These are phyloP conservation scores for Eustalomyia histrio DNA, from an alignment of 2,888 invertebrate species.

Conservation along the genomic window DNA sequence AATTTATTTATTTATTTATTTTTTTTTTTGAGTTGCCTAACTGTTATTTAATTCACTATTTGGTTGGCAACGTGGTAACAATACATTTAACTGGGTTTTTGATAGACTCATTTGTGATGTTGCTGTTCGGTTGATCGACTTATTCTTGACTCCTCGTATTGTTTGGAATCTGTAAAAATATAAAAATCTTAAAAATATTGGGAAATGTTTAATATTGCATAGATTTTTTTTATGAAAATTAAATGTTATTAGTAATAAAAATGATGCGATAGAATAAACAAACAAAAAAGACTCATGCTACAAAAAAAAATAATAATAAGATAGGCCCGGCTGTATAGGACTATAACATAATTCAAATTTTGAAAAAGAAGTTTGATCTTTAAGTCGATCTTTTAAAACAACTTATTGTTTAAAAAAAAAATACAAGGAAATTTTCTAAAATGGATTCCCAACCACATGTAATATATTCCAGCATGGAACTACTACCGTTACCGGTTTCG, in stretches of 20 bases:
- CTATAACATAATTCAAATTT: no score
- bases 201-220: not conserved
- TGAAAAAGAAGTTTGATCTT: no score
- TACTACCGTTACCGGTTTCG: no score
- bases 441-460: no score
- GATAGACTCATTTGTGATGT: conserved; percentile 60
- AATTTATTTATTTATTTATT: no score
- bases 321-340: no score
- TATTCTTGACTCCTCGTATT: conserved; percentile 44
- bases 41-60: not conserved
- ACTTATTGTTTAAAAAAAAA: no score
- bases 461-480: no score
- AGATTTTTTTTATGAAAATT: not conserved
- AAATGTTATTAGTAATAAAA: not conserved
- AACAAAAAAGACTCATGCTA: not conserved
- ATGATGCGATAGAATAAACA: not conserved
- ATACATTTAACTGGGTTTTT: conserved; percentile 53
- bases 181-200: not conserved
- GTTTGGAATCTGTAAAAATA: conserved; percentile 53
- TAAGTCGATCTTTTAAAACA: no score
- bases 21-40: conserved; percentile 19
- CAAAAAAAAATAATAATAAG: no score
- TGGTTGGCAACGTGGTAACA: conserved; percentile 36
- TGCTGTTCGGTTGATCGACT: conserved; percentile 43
- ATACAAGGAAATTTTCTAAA: no score